Conservation (phyloP, 2,797 vertebrate species). For the Buphagus erythrorhynchus region DNA sequence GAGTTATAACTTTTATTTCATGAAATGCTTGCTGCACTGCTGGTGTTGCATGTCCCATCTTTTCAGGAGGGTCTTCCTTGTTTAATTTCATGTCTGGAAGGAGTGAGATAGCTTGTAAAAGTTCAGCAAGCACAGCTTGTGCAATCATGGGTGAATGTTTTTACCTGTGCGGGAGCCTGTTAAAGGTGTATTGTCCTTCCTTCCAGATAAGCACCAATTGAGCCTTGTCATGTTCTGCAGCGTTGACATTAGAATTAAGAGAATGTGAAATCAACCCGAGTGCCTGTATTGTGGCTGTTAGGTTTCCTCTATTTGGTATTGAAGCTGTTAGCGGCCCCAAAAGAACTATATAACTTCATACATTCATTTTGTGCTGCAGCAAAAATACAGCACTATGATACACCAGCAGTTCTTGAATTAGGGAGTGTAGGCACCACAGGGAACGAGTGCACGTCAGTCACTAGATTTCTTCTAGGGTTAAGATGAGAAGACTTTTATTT, state of each 20-base stretch:
- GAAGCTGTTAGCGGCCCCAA: not conserved
- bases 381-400: not conserved
- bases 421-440: fast-evolving
- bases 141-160: not conserved
- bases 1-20: not conserved
- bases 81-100: not conserved
- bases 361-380: not conserved
- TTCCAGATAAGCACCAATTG: fast-evolving
- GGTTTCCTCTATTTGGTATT: not conserved
- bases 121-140: not conserved
- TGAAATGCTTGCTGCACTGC: not conserved
- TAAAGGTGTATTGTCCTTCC: not conserved
- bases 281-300: not conserved
- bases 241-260: not conserved
- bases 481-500: not conserved
- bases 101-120: not conserved
- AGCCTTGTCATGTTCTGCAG: not conserved
- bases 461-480: not conserved
- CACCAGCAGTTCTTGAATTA: not conserved
- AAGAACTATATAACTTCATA: not conserved
- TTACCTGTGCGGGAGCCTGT: fast-evolving
- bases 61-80: not conserved
- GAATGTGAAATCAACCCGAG: not conserved
- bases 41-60: not conserved
- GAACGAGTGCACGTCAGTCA: fast-evolving